Conservation (phyloP, 2,797 vertebrate genomes). For the Hybognathus amarus region DNA sequence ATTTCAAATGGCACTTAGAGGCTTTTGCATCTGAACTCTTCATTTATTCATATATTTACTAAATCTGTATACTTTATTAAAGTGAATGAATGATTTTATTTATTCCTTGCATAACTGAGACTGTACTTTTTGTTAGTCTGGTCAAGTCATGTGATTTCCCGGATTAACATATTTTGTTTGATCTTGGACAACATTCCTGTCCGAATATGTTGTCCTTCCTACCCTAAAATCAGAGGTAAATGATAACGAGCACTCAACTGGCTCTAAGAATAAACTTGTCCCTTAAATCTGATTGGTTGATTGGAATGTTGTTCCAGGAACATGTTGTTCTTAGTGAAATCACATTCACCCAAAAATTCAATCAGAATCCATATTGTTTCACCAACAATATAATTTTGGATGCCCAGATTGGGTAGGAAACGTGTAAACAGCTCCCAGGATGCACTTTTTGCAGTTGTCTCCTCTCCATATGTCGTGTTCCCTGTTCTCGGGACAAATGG, state of each 20-base stretch:
- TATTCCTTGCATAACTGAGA: background rate
- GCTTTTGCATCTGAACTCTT: too few relatives aligned
- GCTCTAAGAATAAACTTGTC: too few relatives aligned
- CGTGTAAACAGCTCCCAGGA: background rate
- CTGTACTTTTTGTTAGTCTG: too few relatives aligned
- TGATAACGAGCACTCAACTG: too few relatives aligned
- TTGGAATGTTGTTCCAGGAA: background rate
- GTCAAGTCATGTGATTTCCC: too few relatives aligned
- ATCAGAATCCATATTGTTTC: background rate
- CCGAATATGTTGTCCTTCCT: background rate
- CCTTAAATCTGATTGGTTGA: background rate
- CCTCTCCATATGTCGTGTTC: slow-evolving; percentile 50
- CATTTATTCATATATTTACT: background rate
- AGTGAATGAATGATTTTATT: background rate
- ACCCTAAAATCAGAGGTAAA: too few relatives aligned
- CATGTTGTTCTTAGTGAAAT: background rate
- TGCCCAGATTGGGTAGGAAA: background rate
- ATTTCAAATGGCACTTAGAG: too few relatives aligned
- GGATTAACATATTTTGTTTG: too few relatives aligned
- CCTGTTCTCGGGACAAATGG: slow-evolving; percentile 72
- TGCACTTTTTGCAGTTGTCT: slow-evolving; percentile 35
- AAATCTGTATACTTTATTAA: background rate
- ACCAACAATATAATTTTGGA: background rate
- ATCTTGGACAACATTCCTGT: background rate
- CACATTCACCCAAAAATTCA: background rate